phyloP scores from a whole-genome alignment of 2,113 vertebrate genomes.

The Ellobius talpinus region DNA sequence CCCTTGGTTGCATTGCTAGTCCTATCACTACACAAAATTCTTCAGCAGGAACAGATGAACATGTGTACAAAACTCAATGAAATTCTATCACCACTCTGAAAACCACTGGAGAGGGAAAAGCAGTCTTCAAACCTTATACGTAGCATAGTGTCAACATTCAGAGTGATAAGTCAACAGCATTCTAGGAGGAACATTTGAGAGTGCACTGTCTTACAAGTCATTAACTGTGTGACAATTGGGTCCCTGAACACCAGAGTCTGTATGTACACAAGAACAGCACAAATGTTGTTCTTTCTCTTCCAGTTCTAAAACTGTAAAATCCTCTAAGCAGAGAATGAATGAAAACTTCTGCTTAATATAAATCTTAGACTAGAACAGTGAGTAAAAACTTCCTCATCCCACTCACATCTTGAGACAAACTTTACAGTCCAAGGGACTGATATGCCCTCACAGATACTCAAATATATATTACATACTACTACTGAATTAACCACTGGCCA shows the following conservation, averaged over 20 bases:
- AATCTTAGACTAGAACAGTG: slow-evolving; percentile 18
- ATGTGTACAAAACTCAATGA: background rate
- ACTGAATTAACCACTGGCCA: slow-evolving; percentile 32
- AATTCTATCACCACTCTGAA: background rate
- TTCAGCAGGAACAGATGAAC: slow-evolving; percentile 1
- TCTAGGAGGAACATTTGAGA: slow-evolving; percentile 38
- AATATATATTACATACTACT: background rate
- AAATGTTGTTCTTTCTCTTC: background rate
- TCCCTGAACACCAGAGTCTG: background rate
- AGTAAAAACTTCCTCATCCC: background rate
- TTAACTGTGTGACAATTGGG: background rate
- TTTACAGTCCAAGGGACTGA: background rate
- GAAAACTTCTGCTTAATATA: background rate
- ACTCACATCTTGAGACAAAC: background rate
- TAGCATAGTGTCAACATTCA: background rate
- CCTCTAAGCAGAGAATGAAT: slow-evolving; percentile 44
- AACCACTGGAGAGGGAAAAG: background rate
- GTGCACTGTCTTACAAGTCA: background rate
- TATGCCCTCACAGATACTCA: background rate
- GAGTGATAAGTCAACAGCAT: slow-evolving; percentile 23
- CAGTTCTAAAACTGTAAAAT: slow-evolving; percentile 8
- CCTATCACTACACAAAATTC: background rate
- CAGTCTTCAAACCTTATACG: slow-evolving; percentile 18
- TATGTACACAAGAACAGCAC: background rate
- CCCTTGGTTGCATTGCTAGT: background rate